Evolutionary conservation across 1,140 invertebrate genomes (phyloP), one percentile per base, ranked within the genome.

Genomic region (Drosophila leontia): DNA sequence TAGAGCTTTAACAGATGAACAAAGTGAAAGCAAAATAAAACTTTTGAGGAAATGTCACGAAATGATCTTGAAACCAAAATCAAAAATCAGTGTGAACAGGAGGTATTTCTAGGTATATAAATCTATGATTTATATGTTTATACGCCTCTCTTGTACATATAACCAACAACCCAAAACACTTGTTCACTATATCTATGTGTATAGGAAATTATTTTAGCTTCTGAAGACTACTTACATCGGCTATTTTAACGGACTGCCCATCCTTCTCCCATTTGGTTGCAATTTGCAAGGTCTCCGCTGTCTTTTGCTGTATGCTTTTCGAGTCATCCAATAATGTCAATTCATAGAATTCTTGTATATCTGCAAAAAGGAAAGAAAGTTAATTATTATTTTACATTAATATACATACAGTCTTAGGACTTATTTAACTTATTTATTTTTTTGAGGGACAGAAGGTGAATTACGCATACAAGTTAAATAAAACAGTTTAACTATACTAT

Each of bases 331-430:
- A 94, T 69, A 99, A 95, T 51, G 98, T 99, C 77, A 98, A 94
- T 94, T 99, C 98, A 94, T 99, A 99, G 94, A 99, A 99, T 93
- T 99, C 98, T 95, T 99, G 98, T 91, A 99, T 99, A 95, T 99
- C 98, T 99, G 96, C 6, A 29, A 29, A 96, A 96, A 41, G 8
- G 13, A 2, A 48, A 29, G 0, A 2, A 11, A 93, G 23, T 97
- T 13, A 17, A 17, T 34, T 19, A 17, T 13, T 34, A 17, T 4
- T 34, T 17, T 17, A 7, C 7, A 51, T 32, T 2, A 0, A 23
- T 19, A 15, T 42, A 17, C 15, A 11, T 51, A 7, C 6, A 32
- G 5, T 17, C 29, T 7, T 12, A 17, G 9, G 1, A 34, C 29
- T 51, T 34, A 7, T 15, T 23, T 23, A 6, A 29, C 26, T 7